Evolutionary conservation across 2,113 vertebrate species (phyloP).

Genomic region (Sebastes schlegelii): DNA sequence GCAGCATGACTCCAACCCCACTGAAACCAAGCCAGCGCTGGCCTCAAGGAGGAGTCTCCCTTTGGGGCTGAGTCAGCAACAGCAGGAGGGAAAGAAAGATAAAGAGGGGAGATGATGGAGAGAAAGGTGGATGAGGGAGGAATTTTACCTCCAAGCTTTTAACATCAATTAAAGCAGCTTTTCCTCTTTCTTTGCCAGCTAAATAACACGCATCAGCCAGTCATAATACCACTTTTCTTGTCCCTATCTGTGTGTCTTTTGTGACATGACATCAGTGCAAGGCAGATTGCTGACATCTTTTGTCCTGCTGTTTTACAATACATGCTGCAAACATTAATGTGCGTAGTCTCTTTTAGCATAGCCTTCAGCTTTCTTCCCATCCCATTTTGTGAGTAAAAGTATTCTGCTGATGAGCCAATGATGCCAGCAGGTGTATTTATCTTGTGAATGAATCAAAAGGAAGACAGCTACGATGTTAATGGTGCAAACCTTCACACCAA

Average conservation of each 20-base stretch:
- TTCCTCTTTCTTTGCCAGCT: not conserved
- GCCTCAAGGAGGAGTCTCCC: constrained; percentile 20
- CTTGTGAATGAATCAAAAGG: constrained; percentile 6
- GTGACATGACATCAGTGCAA: not conserved
- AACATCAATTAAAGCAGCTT: not conserved
- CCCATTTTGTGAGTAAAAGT: not conserved
- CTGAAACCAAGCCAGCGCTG: constrained; percentile 23
- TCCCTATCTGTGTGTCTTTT: not conserved
- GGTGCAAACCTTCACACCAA: constrained; percentile 7
- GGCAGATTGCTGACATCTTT: constrained; percentile 2
- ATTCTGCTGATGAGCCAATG: not conserved
- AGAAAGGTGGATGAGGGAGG: not conserved
- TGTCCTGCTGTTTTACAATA: not conserved
- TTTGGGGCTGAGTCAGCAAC: constrained; percentile 43
- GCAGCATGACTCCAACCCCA: not conserved
- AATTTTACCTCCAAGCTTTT: constrained; percentile 12
- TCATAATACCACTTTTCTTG: not conserved
- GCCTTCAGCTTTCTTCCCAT: not conserved
- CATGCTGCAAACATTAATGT: constrained; percentile 12
- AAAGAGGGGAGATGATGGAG: not conserved
- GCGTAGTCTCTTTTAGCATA: not conserved
- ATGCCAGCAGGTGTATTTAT: not conserved
- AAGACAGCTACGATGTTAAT: not conserved
- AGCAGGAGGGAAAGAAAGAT: not conserved
- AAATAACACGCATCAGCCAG: not conserved